Base-by-base conservation (phyloP, 2,888 invertebrate species). In the Nasonovia ribisnigri region DNA sequence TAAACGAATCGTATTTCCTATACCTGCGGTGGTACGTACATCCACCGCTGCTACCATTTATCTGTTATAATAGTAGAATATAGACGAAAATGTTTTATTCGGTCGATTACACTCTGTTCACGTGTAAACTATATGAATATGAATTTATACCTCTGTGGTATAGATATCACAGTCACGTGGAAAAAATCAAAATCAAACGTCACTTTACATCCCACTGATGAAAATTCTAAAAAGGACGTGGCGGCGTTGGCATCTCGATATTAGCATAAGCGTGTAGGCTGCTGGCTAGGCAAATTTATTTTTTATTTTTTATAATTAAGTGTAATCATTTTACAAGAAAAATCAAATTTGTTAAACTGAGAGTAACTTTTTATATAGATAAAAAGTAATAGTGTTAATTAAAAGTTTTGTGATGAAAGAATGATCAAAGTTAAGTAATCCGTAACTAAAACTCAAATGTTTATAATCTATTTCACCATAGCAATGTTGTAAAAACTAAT, bases 11-110 rank as follows among this genome's bases (percentile, higher is more conserved):
- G 77, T 77, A 42, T 77, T 77, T 77, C 20, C 77, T 20, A 51
- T 51, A 77, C n/a, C 67, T 77, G 20, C 36, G 3, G 20, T 26
- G 20, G 36, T 36, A 77, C 20, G 77, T 77, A 20, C 29, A 67
- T 67, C 8, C 67, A 77, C 20, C 36, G 36, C 4, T 24, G 36
- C 77, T 77, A 20, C 77, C 20, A 77, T 77, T 77, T 77, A 77
- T 77, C 77, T 77, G 36, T 77, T 77, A 20, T 77, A 77, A 36
- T 77, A 36, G 36, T 77, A 77, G 77, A 77, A 77, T 42, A 77
- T 20, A 77, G 77, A 77, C 77, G 77, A 77, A 77, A 77, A 77
- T 77, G 36, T 20, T 77, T 77, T 36, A 77, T 77, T 77, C 77
- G 20, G 36, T 77, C 77, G 77, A 77, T 77, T 77, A 77, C 36